Conservation (phyloP, 2,113 vertebrate genomes). For the Colistium nudipinnis region DNA sequence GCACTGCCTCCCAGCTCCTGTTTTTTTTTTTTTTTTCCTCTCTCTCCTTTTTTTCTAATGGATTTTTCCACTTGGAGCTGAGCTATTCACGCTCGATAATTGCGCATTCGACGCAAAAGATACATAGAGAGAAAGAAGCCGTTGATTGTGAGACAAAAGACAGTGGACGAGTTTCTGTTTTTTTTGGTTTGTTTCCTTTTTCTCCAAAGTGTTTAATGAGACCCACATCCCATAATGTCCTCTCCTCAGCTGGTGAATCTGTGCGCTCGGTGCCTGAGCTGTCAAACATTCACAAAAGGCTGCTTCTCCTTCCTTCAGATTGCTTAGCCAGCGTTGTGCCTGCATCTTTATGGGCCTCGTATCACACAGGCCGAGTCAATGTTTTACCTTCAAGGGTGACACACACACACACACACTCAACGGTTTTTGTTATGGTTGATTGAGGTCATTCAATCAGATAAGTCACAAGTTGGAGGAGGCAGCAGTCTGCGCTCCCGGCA, state of each 20-base stretch:
- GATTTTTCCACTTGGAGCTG: slow-evolving; percentile 54
- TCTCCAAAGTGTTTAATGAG: not conserved
- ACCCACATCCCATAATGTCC: rapidly evolving
- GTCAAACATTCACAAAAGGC: slow-evolving; percentile 69
- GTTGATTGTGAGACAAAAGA: not conserved
- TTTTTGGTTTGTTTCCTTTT: no score
- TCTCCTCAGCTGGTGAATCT: not conserved
- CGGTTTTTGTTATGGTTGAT: not conserved
- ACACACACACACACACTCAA: no score
- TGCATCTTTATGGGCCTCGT: slow-evolving; percentile 23
- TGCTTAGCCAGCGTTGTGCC: slow-evolving; percentile 28
- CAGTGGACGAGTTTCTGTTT: not conserved
- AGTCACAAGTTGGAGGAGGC: slow-evolving; percentile 1
- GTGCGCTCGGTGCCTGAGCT: slow-evolving; percentile 4
- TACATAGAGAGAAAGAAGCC: slow-evolving; percentile 45
- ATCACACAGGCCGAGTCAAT: slow-evolving; percentile 40
- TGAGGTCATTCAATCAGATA: not conserved
- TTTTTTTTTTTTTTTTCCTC: slow-evolving; percentile 25
- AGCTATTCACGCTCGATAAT: slow-evolving; percentile 45
- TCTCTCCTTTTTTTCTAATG: not conserved
- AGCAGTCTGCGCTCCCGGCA: not conserved
- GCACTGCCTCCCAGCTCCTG: slow-evolving; percentile 56
- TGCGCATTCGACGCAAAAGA: slow-evolving; percentile 54
- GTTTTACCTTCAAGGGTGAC: slow-evolving; percentile 47
- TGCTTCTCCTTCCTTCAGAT: slow-evolving; percentile 29